phyloP scores from a whole-genome alignment of 2,797 vertebrate genomes.

The Heliangelus exortis region DNA sequence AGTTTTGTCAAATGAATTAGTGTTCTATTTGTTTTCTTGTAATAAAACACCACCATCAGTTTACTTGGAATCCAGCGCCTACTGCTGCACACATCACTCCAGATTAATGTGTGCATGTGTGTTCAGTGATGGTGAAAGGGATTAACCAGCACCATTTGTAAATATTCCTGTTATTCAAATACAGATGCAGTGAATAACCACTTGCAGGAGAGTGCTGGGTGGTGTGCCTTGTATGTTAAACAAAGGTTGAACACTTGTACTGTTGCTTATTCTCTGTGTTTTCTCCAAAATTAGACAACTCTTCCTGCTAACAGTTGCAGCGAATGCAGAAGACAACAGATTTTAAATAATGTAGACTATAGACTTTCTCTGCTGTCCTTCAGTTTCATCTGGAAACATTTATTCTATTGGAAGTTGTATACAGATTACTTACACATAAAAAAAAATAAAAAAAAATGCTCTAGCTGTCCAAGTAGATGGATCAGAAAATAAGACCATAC shows the following conservation, averaged over 20 bases:
- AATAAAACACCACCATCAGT: background rate
- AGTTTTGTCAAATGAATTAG: background rate
- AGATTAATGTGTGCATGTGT: background rate
- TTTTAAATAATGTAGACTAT: background rate
- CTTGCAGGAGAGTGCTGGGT: background rate
- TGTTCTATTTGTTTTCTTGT: background rate
- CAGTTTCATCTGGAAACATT: background rate
- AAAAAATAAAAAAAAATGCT: background rate
- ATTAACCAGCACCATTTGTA: background rate
- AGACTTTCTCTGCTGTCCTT: background rate
- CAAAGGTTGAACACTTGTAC: background rate
- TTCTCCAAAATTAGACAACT: background rate
- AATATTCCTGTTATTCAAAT: conserved; percentile 16
- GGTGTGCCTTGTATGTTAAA: background rate
- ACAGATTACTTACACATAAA: background rate
- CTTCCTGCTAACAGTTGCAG: background rate
- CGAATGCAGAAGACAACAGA: background rate
- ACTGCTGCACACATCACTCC: background rate
- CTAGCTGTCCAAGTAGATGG: background rate
- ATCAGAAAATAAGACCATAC: background rate
- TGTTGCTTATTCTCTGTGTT: background rate
- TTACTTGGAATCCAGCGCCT: background rate
- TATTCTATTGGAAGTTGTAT: background rate
- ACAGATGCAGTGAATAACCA: background rate
- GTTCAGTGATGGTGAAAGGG: background rate